A percentile compares a stretch with the other conserved stretches of the same genome.
phyloP scores from a whole-genome alignment of 2,888 invertebrate genomes.

The Papilio protenor region DNA sequence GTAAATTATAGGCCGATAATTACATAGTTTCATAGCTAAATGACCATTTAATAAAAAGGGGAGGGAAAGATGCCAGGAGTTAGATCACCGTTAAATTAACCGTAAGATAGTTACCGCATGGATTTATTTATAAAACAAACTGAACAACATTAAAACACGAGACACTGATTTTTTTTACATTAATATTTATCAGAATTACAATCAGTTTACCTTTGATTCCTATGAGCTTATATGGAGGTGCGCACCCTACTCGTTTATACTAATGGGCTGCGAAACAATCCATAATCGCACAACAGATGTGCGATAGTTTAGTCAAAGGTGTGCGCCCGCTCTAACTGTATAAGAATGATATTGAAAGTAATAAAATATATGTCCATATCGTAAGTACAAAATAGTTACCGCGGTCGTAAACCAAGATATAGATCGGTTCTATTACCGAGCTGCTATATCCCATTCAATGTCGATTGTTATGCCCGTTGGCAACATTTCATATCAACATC shows the following conservation, averaged over 20 bases:
- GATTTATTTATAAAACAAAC: neutral
- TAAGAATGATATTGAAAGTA: neutral
- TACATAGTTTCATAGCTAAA: constrained; percentile 35
- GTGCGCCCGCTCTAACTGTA: neutral
- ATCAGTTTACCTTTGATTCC: no score
- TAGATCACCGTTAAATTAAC: constrained; percentile 32
- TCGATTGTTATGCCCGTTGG: constrained; percentile 33
- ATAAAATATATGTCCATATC: constrained; percentile 16
- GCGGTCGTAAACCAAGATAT: constrained; percentile 22
- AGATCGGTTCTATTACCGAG: constrained; percentile 25
- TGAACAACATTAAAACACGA: neutral
- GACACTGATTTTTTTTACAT: neutral
- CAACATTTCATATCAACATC: constrained; percentile 35
- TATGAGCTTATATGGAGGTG: no score
- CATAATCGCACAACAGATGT: no score
- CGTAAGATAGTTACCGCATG: constrained; percentile 1
- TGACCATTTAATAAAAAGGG: constrained; percentile 37
- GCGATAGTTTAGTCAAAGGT: no score
- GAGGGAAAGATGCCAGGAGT: constrained; percentile 20
- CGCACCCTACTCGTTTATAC: no score
- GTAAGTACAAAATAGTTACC: constrained; percentile 10
- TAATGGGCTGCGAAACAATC: no score
- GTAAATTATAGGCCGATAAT: constrained; percentile 40
- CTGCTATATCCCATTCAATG: constrained; percentile 25
- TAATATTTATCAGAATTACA: neutral